Evolutionary conservation across 1,140 invertebrate genomes (phyloP).

Genomic region (Venustaconcha ellipsiformis): DNA sequence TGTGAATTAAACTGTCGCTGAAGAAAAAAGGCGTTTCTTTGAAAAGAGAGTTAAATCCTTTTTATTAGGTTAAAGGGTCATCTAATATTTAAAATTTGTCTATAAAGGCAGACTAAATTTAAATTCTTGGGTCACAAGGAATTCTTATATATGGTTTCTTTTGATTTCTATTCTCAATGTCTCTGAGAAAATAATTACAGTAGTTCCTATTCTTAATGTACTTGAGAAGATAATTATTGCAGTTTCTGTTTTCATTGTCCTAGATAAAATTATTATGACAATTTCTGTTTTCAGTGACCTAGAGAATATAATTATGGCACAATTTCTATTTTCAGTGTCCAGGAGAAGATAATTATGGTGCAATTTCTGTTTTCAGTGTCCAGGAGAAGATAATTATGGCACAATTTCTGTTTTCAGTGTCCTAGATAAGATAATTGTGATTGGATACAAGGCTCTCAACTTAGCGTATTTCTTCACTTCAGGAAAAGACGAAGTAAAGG

Average conservation of each 20-base stretch:
- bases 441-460: conserved; percentile 95
- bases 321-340: not conserved
- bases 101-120: no score
- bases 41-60: no score
- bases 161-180: no score
- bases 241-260: not conserved
- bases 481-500: conserved; percentile 98
- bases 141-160: no score
- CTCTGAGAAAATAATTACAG: not conserved
- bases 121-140: no score
- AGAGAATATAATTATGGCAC: not conserved
- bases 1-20: no score
- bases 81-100: no score
- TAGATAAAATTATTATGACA: not conserved
- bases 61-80: no score
- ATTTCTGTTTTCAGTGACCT: not conserved
- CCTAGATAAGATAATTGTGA: conserved; percentile 97
- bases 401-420: conserved; percentile 73
- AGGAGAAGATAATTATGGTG: not conserved
- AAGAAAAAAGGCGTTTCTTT: no score
- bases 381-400: not conserved
- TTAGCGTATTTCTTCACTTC: conserved; percentile 94
- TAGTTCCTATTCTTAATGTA: not conserved
- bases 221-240: not conserved
- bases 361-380: not conserved